Evolutionary conservation across 2,113 vertebrate species (phyloP).

Genomic region (Tretioscincus oriximinensis): DNA sequence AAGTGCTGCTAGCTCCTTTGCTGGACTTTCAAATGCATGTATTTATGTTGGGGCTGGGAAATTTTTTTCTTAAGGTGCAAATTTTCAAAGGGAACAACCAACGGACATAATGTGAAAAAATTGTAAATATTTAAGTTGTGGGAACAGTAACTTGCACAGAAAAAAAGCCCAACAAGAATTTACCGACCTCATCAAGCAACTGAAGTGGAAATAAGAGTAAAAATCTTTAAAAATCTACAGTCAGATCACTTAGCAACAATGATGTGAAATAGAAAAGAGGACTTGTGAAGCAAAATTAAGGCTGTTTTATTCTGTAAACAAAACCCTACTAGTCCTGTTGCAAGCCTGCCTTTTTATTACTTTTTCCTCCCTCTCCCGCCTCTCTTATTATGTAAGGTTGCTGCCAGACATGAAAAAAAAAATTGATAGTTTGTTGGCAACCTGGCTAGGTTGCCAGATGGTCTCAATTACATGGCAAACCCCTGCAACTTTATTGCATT

Average conservation of each 20-base stretch:
- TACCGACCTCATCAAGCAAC: neutral
- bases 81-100: neutral
- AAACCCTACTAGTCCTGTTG: neutral
- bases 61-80: no score
- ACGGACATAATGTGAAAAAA: neutral
- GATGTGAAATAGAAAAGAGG: neutral
- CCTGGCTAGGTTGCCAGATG: no score
- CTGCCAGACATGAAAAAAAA: no score
- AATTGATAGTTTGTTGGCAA: no score
- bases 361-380: neutral
- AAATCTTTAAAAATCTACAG: neutral
- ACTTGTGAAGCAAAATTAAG: neutral
- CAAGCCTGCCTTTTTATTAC: neutral
- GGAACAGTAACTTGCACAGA: constrained; percentile 14
- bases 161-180: constrained; percentile 21
- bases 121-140: neutral
- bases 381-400: neutral
- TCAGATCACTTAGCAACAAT: neutral
- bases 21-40: no score
- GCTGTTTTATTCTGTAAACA: neutral
- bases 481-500: no score
- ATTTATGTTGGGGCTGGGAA: no score
- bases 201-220: constrained; percentile 6
- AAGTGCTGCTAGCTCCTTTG: no score
- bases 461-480: no score